Evolutionary conservation across 2,797 vertebrate genomes (phyloP).

Genomic region (Prionace glauca): DNA sequence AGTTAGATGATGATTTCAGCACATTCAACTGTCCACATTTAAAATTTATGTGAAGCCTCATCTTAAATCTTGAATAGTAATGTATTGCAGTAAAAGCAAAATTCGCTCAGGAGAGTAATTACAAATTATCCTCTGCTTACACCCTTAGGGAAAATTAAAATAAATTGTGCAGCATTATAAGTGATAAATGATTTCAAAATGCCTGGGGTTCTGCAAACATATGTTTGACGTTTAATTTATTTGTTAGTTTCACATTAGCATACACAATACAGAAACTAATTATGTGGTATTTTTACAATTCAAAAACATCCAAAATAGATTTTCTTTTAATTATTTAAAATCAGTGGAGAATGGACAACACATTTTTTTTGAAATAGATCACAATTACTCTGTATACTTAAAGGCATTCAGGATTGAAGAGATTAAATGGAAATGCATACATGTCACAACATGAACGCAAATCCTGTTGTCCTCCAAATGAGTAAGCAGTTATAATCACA

Average conservation of each 20-base stretch:
- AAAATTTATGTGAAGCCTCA: conserved; percentile 23
- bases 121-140: conserved; percentile 25
- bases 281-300: background rate
- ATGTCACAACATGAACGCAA: background rate
- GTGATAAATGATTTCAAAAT: conserved; percentile 36
- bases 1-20: conserved; percentile 22
- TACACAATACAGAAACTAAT: conserved; percentile 32
- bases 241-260: conserved; percentile 22
- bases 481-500: background rate
- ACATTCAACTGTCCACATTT: conserved; percentile 34
- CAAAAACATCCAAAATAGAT: background rate
- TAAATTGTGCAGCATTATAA: conserved; percentile 29
- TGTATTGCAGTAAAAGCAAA: conserved; percentile 32
- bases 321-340: background rate
- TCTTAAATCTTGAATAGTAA: conserved; percentile 29
- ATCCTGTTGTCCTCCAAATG: background rate
- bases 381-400: background rate
- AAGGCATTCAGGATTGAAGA: background rate
- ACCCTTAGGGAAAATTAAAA: conserved; percentile 35
- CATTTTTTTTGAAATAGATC: background rate
- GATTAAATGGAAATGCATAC: too few relatives aligned
- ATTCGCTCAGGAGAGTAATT: conserved; percentile 25
- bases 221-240: conserved; percentile 30
- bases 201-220: conserved; percentile 29
- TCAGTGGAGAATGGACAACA: background rate